These are phyloP conservation scores for Phoxinus phoxinus DNA, from an alignment of 2,113 vertebrate species.

Conservation along the genomic window DNA sequence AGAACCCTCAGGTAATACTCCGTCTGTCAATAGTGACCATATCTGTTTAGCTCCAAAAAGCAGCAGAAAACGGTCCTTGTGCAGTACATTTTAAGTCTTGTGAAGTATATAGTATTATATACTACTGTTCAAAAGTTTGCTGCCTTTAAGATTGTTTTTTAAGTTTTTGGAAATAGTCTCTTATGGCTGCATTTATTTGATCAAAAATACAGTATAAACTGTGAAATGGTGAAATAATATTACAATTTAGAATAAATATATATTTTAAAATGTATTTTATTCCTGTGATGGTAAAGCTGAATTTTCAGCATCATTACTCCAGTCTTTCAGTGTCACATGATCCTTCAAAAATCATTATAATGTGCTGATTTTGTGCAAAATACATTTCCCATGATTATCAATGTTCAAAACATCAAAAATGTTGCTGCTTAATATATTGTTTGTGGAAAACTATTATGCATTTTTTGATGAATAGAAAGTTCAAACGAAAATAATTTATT, in stretches of 20 bases:
- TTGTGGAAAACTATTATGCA: background rate
- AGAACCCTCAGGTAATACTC: constrained; percentile 72
- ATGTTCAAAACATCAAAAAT: background rate
- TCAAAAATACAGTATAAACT: no score
- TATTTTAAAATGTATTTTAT: background rate
- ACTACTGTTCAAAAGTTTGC: no score
- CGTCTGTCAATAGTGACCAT: background rate
- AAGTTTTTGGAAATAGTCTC: no score
- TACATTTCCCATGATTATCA: background rate
- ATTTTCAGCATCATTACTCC: background rate
- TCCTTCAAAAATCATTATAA: background rate
- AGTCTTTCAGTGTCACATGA: background rate
- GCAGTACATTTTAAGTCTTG: background rate
- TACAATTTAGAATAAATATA: background rate
- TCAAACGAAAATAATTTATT: background rate
- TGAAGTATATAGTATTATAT: background rate
- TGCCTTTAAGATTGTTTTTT: no score
- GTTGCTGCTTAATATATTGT: background rate
- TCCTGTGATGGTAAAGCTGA: background rate
- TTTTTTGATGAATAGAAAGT: background rate
- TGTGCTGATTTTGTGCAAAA: background rate
- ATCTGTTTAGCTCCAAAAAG: background rate
- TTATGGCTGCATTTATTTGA: no score
- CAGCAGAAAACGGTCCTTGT: background rate
- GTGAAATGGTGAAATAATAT: no score